Evolutionary conservation across 2,113 vertebrate genomes (phyloP).

Genomic region (Amphiprion ocellaris): DNA sequence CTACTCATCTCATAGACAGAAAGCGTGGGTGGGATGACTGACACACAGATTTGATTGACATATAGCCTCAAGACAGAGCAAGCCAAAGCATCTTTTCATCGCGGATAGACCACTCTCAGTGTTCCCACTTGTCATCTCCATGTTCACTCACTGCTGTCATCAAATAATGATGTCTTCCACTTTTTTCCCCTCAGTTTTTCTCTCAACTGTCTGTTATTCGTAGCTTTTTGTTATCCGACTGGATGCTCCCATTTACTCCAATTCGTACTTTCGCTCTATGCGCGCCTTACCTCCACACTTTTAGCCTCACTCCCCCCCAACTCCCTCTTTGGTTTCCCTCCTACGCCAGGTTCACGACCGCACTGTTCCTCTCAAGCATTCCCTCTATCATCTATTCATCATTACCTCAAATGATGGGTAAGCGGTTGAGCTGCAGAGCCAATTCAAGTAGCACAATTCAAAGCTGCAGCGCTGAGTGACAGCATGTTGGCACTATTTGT

Average conservation of each 20-base stretch:
- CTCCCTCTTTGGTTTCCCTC: conserved; percentile 10
- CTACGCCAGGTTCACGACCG: conserved; percentile 50
- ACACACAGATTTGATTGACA: conserved; percentile 66
- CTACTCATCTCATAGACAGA: conserved; percentile 22
- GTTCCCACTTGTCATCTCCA: conserved; percentile 23
- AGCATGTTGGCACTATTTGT: conserved; percentile 43
- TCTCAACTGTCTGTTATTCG: conserved; percentile 38
- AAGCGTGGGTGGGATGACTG: conserved; percentile 51
- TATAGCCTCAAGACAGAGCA: conserved; percentile 48
- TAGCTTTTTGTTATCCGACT: conserved; percentile 47
- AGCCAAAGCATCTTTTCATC: conserved; percentile 36
- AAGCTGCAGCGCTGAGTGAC: conserved; percentile 43
- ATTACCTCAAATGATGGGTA: conserved; percentile 30
- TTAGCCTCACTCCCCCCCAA: neutral
- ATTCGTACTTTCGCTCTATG: conserved; percentile 20
- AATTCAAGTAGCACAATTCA: conserved; percentile 24
- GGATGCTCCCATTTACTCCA: conserved; percentile 49
- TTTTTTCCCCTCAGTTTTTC: neutral
- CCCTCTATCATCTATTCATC: conserved; percentile 51
- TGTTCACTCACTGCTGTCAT: conserved; percentile 33
- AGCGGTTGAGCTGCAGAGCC: conserved; percentile 7
- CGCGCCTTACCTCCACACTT: conserved; percentile 23
- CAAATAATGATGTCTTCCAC: conserved; percentile 45
- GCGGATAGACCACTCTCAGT: conserved; percentile 25
- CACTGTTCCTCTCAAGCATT: conserved; percentile 33